Evolutionary conservation across 1,140 invertebrate genomes (phyloP), one percentile per base, ranked within the genome.

Genomic region (Pristionchus pacificus): DNA sequence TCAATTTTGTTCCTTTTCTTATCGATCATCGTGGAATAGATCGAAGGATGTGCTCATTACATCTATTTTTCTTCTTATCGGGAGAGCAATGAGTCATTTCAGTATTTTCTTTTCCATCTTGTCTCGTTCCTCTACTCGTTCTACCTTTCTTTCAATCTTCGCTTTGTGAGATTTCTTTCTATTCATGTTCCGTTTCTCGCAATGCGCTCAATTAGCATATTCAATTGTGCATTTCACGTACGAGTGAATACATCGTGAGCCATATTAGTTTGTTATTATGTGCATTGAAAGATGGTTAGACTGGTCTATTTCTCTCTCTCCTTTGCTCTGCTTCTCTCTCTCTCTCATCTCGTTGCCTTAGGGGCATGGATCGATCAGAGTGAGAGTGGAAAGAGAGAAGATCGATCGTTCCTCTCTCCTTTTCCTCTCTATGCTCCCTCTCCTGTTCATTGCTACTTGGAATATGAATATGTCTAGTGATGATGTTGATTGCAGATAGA

Each of bases 121-220:
- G 19, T 0, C 31, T 14, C 25, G 1, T 30, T 66, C 65, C 28
- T 66, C 27, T 49, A 19, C 19, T 14, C 49, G 38, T 0, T 0
- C 24, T 30, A 19, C 13, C n/a, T 19, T n/a, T 57, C 28, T 66
- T 58, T 65, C 6, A 25, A 19, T 32, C 60, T 68, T 10, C 66
- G 33, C 55, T 68, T 59, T 55, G 66, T 58, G 66, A 57, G 65
- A 58, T 30, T 57, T 66, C 25, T 58, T 59, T 33, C 29, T 33
- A 59, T 68, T 59, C 55, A 59, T 38, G 65, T 68, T 59, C 55
- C 57, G 59, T 55, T 33, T 19, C 25, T 31, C 30, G 30, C 57
- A 31, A 32, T 2, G n/a, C 10, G 6, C 33, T 28, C 25, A 24
- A 55, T 29, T 33, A 31, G 1, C 58, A 15, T 58, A 13, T n/a